Evolutionary conservation across 2,888 invertebrate species (phyloP).

Genomic region (Uropetala carovei): DNA sequence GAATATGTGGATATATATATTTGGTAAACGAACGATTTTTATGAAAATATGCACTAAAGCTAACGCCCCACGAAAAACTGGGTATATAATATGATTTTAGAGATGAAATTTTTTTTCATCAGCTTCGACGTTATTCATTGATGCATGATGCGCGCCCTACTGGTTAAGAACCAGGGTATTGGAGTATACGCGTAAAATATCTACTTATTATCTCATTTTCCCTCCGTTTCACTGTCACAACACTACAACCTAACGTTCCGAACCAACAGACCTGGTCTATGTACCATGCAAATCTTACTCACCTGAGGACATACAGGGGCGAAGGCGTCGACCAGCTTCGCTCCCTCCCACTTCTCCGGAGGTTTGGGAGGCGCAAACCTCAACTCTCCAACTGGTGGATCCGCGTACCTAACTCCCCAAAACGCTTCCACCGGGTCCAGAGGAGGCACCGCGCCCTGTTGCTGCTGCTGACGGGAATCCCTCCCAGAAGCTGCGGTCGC

Average conservation of each 20-base stretch:
- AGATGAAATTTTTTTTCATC: too few relatives aligned
- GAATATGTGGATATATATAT: too few relatives aligned
- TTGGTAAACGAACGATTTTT: too few relatives aligned
- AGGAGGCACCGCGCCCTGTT: constrained; percentile 74
- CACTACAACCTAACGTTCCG: background rate
- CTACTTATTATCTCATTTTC: background rate
- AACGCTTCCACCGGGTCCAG: constrained; percentile 89
- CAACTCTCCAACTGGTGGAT: constrained; percentile 81
- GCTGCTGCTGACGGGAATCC: constrained; percentile 77
- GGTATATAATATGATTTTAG: too few relatives aligned
- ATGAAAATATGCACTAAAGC: too few relatives aligned
- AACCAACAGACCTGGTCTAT: too few relatives aligned
- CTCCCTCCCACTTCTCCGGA: constrained; percentile 84
- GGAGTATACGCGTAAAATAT: too few relatives aligned
- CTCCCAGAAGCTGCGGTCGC: constrained; percentile 75
- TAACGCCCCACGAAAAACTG: too few relatives aligned
- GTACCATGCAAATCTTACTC: background rate
- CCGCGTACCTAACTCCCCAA: constrained; percentile 90
- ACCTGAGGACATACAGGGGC: constrained; percentile 88
- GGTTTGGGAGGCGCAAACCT: constrained; percentile 85
- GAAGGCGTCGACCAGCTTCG: constrained; percentile 84
- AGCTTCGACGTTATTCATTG: too few relatives aligned
- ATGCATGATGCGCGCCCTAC: too few relatives aligned
- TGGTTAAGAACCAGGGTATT: too few relatives aligned
- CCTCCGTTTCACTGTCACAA: background rate